These are phyloP conservation scores for Acanthosepion esculentum DNA, from an alignment of 2,888 invertebrate genomes.

Conservation along the genomic window DNA sequence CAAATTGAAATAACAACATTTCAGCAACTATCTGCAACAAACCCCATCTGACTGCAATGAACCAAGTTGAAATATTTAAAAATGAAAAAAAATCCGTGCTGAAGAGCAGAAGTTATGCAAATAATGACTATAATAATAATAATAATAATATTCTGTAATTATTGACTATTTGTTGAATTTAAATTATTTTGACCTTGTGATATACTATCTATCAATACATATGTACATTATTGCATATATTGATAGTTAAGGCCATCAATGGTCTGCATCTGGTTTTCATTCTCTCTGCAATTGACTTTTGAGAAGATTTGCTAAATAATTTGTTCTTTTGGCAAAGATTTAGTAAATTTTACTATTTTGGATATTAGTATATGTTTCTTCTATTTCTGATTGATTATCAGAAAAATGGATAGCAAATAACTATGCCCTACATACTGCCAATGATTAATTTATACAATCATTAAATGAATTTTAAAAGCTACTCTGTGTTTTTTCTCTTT, in stretches of 20 bases:
- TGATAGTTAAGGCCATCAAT: neutral
- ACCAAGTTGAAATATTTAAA: neutral
- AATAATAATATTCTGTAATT: neutral
- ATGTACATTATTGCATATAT: neutral
- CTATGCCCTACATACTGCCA: conserved; percentile 22
- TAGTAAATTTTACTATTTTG: conserved; percentile 22
- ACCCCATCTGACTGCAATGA: conserved; percentile 33
- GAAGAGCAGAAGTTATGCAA: conserved; percentile 20
- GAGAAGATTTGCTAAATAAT: conserved; percentile 33
- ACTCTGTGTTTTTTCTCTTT: conserved; percentile 22
- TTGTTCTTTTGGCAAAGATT: conserved; percentile 33
- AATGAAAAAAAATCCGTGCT: neutral
- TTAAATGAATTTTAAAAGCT: conserved; percentile 33
- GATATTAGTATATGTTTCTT: conserved; percentile 33
- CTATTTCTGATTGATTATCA: neutral
- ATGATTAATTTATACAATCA: conserved; percentile 33
- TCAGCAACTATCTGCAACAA: neutral
- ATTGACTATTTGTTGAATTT: conserved; percentile 24
- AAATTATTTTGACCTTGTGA: conserved; percentile 14
- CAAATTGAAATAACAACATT: neutral
- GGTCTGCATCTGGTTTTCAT: neutral
- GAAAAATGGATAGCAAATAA: conserved; percentile 1
- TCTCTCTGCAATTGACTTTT: neutral
- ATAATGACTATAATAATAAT: neutral
- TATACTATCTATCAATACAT: conserved; percentile 33